Percentiles rank a stretch among this genome's conserved stretches.
phyloP scores from a whole-genome alignment of 2,888 invertebrate species.

The Lepidochrysops patricia region DNA sequence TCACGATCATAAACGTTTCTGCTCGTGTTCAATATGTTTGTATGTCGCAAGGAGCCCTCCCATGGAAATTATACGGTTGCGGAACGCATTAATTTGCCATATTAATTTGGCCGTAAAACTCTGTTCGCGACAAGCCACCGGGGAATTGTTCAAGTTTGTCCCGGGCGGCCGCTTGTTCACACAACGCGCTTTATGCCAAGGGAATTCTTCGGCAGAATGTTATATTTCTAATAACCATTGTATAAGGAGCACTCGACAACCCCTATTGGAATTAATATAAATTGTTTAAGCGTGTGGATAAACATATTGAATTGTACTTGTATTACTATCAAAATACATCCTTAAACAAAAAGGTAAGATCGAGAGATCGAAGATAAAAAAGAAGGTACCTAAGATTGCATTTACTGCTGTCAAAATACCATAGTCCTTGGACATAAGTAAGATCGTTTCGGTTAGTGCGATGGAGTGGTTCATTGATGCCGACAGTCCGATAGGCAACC shows the following conservation, averaged over 20 bases:
- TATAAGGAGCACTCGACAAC: neutral
- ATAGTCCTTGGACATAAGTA: neutral
- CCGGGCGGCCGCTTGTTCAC: constrained; percentile 67
- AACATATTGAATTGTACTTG: neutral
- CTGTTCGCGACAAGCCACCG: constrained; percentile 65
- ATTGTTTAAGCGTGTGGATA: neutral
- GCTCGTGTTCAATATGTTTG: constrained; percentile 30
- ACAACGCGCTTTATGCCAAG: constrained; percentile 61
- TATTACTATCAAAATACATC: neutral
- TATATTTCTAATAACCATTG: constrained; percentile 49
- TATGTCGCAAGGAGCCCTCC: constrained; percentile 61
- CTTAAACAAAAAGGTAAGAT: no score
- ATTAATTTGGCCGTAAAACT: constrained; percentile 76
- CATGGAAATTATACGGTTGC: constrained; percentile 69
- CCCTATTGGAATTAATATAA: constrained; percentile 2
- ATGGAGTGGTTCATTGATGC: constrained; percentile 49
- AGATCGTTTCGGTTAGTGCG: constrained; percentile 32
- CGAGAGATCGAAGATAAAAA: no score
- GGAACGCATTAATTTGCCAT: constrained; percentile 75
- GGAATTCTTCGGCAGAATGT: constrained; percentile 43
- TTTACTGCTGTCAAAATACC: no score
- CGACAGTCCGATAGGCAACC: constrained; percentile 51
- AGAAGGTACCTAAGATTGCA: no score
- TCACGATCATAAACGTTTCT: constrained; percentile 15
- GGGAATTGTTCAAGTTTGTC: constrained; percentile 69